Conservation (phyloP, 2,113 vertebrate genomes). For the Natator depressus region DNA sequence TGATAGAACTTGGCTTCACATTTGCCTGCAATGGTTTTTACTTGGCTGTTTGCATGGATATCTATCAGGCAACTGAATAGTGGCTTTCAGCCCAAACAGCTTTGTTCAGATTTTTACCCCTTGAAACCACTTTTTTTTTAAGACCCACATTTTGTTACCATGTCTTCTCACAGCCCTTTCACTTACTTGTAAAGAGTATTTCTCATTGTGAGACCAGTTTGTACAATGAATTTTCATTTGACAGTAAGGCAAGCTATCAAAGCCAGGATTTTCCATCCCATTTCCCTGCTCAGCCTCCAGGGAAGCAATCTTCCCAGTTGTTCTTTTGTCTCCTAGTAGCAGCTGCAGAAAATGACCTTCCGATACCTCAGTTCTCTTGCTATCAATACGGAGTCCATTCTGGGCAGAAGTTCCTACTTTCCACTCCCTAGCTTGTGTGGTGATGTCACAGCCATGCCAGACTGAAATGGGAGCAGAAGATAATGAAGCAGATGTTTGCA, state of each 20-base stretch:
- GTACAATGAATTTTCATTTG: neutral
- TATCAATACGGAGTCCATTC: neutral
- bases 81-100: neutral
- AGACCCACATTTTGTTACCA: neutral
- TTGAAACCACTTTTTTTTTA: neutral
- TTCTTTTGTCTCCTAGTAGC: too few relatives aligned
- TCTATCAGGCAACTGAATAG: neutral
- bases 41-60: neutral
- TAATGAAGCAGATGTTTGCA: accelerated
- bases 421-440: accelerated
- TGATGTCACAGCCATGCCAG: neutral
- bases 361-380: neutral
- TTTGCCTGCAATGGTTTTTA: neutral
- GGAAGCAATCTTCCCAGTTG: too few relatives aligned
- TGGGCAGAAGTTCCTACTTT: neutral
- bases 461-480: neutral
- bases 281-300: neutral
- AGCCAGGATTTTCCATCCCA: neutral
- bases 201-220: neutral
- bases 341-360: too few relatives aligned
- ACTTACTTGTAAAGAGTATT: neutral
- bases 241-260: neutral
- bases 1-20: neutral
- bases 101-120: neutral
- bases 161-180: neutral